A percentile compares a stretch with the other conserved stretches of the same genome.
phyloP scores from a whole-genome alignment of 2,888 invertebrate species.

The Pachymerium ferrugineum region DNA sequence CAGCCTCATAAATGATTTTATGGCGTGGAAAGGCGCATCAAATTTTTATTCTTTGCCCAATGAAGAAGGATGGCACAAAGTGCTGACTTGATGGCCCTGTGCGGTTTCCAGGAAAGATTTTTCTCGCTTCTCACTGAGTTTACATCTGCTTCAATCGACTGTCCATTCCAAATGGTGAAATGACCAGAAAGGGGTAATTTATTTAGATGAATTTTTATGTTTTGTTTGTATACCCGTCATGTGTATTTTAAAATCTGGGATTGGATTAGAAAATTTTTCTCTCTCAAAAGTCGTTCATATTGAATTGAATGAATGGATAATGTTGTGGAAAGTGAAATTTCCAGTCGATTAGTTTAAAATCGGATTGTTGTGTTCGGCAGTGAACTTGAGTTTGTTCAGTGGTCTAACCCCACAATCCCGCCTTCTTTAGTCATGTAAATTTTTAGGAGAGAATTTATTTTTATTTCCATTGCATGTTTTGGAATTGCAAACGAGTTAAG shows the following conservation, averaged over 20 bases:
- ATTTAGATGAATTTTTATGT: background rate
- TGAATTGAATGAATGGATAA: background rate
- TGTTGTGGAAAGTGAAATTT: background rate
- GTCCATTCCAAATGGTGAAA: no score
- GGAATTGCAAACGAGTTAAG: background rate
- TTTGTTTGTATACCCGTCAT: no score
- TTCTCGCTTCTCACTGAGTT: background rate
- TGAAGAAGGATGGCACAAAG: constrained; percentile 22
- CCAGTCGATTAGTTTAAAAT: background rate
- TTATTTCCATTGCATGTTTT: no score
- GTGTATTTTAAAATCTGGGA: no score
- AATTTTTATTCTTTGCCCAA: background rate
- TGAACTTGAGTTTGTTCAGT: background rate
- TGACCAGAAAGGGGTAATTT: no score
- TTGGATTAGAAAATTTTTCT: no score
- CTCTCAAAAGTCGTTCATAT: no score
- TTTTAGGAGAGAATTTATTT: background rate
- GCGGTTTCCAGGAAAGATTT: constrained; percentile 16
- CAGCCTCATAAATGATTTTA: constrained; percentile 17
- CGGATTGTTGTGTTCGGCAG: background rate
- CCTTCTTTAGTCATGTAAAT: constrained; percentile 9
- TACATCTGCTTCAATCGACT: no score
- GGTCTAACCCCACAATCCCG: no score
- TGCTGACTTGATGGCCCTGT: background rate
- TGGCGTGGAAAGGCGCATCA: constrained; percentile 5